Evolutionary conservation across 2,113 vertebrate species (phyloP), one percentile per base, ranked within the genome.

Genomic region (Sterna hirundo): DNA sequence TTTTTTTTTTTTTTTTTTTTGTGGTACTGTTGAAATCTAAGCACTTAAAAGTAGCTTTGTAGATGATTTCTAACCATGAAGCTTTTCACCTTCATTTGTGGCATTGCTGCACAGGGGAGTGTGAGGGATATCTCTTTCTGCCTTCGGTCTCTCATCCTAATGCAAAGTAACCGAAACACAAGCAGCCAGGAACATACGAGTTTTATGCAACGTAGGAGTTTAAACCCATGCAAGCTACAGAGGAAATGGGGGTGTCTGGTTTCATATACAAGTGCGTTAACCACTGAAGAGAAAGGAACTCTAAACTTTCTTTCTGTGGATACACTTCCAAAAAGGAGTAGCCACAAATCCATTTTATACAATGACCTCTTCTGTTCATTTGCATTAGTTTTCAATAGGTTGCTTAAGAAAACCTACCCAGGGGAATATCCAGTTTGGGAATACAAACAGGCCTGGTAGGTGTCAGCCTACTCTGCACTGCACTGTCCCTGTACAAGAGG

Each of bases 61-160:
- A 29, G 32, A 10, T 46, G 1, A 34, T 60, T 51, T 51, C 18
- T 11, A 69, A 34, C 3, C 6, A 5, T n/a, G 58, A 82, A 17
- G 2, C 3, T 61, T 60, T 51, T 60, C 17, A 2, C 9, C 6
- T 55, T 75, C 5, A 15, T 36, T 30, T 80, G 16, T 23, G 49
- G 12, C 21, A 21, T 2, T 55, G 32, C n/a, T 89, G n/a, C 15
- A 32, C 6, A 2, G 0, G 3, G 19, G 7, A 6, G 15, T 83
- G 40, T n/a, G 23, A 58, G 9, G 14, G 13, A 18, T 60, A n/a
- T 23, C 5, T 47, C 10, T 51, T 21, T 84, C 22, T 42, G 14
- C 26, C 47, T 83, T 70, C 10, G 10, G 9, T 36, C 23, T 19
- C 11, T 78, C 15, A 47, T 34, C 26, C 30, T 51, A 44, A 40